A percentile compares a stretch with the other conserved stretches of the same genome.
Evolutionary conservation across 2,888 invertebrate genomes (phyloP).

Genomic region (Colostygia pectinataria): DNA sequence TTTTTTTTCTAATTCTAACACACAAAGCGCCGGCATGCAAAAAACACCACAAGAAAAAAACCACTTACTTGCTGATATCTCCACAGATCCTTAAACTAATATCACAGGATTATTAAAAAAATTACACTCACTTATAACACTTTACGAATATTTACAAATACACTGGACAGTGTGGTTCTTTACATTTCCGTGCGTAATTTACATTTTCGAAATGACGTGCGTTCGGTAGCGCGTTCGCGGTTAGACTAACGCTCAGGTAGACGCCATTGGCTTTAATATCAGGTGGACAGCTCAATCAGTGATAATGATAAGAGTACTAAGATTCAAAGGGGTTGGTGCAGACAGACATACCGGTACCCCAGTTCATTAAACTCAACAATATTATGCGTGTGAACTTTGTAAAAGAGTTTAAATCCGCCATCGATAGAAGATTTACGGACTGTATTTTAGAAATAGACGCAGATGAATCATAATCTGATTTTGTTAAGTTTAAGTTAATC

Average conservation of each 20-base stretch:
- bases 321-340: conserved; percentile 15
- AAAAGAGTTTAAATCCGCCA: neutral
- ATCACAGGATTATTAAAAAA: conserved; percentile 74
- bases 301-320: conserved; percentile 63
- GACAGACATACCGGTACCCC: conserved; percentile 17
- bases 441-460: neutral
- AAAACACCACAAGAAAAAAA: conserved; percentile 27
- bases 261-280: conserved; percentile 44
- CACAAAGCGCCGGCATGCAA: conserved; percentile 4
- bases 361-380: conserved; percentile 20
- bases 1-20: conserved; percentile 2
- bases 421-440: neutral
- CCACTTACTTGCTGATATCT: conserved; percentile 66
- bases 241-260: conserved; percentile 56
- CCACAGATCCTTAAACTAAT: conserved; percentile 65
- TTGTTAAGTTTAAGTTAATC: too few relatives aligned
- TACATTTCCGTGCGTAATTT: conserved; percentile 42
- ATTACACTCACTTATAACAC: conserved; percentile 49
- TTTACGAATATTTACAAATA: conserved; percentile 48
- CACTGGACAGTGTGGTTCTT: conserved; percentile 50
- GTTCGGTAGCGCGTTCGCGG: conserved; percentile 46
- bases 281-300: conserved; percentile 68
- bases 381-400: conserved; percentile 7
- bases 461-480: too few relatives aligned
- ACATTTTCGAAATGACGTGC: conserved; percentile 55